Percentiles rank a stretch among this genome's conserved stretches.
These are phyloP conservation scores for Heliothis peltigera DNA, from an alignment of 2,888 invertebrate genomes.

Conservation along the genomic window DNA sequence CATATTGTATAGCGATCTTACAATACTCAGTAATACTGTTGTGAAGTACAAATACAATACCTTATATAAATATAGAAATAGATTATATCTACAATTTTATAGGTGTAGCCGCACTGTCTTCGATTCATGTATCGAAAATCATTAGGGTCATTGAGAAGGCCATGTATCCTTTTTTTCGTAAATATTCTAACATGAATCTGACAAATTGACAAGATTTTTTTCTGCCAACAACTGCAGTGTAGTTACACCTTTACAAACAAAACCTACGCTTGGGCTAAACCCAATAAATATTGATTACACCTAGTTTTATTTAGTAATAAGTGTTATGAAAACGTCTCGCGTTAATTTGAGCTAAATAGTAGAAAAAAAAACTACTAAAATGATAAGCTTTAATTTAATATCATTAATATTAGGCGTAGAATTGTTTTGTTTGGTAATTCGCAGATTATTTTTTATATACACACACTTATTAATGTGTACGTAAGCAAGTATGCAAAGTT, in stretches of 20 bases:
- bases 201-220: not conserved
- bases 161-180: too few relatives aligned
- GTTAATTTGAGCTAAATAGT: conserved; percentile 58
- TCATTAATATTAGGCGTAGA: conserved; percentile 55
- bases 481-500: conserved; percentile 11
- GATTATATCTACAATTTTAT: conserved; percentile 30
- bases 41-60: conserved; percentile 73
- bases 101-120: conserved; percentile 11
- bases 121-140: not conserved
- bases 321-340: conserved; percentile 58
- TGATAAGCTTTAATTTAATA: conserved; percentile 63
- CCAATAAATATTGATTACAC: conserved; percentile 43
- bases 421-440: conserved; percentile 55
- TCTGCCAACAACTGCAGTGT: conserved; percentile 7
- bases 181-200: not conserved
- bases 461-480: conserved; percentile 14
- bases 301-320: conserved; percentile 57
- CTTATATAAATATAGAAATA: conserved; percentile 40
- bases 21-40: conserved; percentile 75
- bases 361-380: conserved; percentile 55
- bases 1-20: conserved; percentile 59
- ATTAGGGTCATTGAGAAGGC: too few relatives aligned
- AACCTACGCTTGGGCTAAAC: conserved; percentile 45
- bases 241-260: conserved; percentile 30
- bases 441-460: conserved; percentile 49